These are phyloP conservation scores for Microctonus brassicae DNA, from an alignment of 2,888 invertebrate species.

Conservation along the genomic window DNA sequence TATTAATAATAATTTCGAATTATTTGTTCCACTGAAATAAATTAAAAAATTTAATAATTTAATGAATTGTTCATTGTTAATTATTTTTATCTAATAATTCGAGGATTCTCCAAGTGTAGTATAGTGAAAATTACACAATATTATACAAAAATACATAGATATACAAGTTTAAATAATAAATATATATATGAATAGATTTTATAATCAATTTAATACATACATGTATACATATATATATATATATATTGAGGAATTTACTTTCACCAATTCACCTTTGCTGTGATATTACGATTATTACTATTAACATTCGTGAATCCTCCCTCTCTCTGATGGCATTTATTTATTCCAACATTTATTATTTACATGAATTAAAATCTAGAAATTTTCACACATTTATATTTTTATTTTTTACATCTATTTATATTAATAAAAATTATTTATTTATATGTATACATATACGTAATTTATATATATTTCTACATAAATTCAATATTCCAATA, in stretches of 20 bases:
- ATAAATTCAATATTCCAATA: no score
- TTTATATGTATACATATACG: neutral
- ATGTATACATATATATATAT: no score
- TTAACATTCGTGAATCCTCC: slow-evolving; percentile 54
- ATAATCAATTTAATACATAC: no score
- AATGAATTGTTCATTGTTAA: neutral
- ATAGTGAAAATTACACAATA: neutral
- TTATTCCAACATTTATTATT: slow-evolving; percentile 43
- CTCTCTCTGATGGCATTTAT: slow-evolving; percentile 48
- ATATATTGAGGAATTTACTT: slow-evolving; percentile 66
- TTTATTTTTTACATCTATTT: neutral
- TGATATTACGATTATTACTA: slow-evolving; percentile 64
- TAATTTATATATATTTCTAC: neutral
- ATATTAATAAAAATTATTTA: neutral
- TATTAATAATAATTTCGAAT: no score
- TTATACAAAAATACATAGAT: neutral
- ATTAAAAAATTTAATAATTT: no score
- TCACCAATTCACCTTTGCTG: slow-evolving; percentile 66
- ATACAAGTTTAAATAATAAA: neutral
- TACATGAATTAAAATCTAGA: slow-evolving; percentile 47
- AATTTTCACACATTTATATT: slow-evolving; percentile 45
- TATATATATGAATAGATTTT: slow-evolving; percentile 2
- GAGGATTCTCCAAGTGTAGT: neutral
- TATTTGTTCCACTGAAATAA: no score
- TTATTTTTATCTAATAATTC: neutral